Evolutionary conservation across 1,140 invertebrate species (phyloP).

Genomic region (Archivesica marissinica): DNA sequence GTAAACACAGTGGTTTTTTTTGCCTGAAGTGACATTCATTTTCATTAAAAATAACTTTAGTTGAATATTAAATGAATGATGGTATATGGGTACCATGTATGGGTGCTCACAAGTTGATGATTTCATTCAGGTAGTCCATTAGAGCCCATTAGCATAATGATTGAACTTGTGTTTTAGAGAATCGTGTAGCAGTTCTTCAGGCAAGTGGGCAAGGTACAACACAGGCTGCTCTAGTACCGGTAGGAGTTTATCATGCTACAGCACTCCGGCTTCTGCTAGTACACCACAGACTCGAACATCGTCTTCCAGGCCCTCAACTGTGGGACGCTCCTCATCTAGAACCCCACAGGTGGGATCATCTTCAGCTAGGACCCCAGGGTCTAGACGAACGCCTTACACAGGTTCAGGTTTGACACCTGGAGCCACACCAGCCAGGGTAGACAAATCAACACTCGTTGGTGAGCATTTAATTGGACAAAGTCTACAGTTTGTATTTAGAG

Average conservation of each 20-base stretch:
- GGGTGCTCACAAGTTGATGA: no score
- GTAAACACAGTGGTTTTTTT: no score
- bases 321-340: background rate
- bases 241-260: background rate
- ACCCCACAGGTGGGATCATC: slow-evolving; percentile 40
- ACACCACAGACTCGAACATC: background rate
- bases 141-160: no score
- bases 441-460: slow-evolving; percentile 66
- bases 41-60: no score
- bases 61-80: no score
- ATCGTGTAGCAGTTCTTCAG: background rate
- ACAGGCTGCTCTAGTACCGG: background rate
- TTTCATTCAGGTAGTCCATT: no score
- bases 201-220: background rate
- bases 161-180: background rate
- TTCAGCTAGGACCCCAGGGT: slow-evolving; percentile 52
- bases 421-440: slow-evolving; percentile 57
- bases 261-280: background rate
- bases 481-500: no score
- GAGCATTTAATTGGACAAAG: no score
- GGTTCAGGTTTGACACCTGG: slow-evolving; percentile 34
- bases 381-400: slow-evolving; percentile 50
- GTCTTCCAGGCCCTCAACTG: background rate
- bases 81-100: no score
- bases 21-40: no score